Percentiles rank a stretch among this genome's conserved stretches.
Evolutionary conservation across 92 coral and sea anemone genomes (phyloP).

Genomic region (Epizoanthus illoricatus): DNA sequence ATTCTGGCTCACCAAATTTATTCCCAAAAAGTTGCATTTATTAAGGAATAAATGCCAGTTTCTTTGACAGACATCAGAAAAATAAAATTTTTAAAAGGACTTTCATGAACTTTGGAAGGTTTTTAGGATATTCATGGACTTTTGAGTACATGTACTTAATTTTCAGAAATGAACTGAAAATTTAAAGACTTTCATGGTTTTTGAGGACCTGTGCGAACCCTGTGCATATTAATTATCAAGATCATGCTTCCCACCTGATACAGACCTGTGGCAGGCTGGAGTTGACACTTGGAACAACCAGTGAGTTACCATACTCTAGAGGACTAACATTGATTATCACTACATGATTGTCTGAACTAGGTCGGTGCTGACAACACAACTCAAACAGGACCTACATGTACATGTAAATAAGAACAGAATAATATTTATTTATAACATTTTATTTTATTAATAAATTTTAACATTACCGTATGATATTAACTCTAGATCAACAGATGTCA

Average conservation of each 20-base stretch:
- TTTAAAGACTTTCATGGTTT: too few relatives aligned
- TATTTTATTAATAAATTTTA: too few relatives aligned
- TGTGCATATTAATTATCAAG: not conserved
- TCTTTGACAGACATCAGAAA: too few relatives aligned
- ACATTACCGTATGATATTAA: not conserved
- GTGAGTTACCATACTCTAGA: slow-evolving; percentile 85
- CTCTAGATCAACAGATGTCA: not conserved
- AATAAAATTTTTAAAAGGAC: too few relatives aligned
- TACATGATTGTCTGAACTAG: slow-evolving; percentile 41
- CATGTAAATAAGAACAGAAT: not conserved
- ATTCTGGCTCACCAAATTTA: too few relatives aligned
- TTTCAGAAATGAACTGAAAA: too few relatives aligned
- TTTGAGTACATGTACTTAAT: too few relatives aligned
- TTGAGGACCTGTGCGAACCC: too few relatives aligned
- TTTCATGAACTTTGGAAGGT: too few relatives aligned
- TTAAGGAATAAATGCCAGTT: too few relatives aligned
- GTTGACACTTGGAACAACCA: slow-evolving; percentile 76
- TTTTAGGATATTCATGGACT: too few relatives aligned
- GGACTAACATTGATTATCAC: slow-evolving; percentile 92
- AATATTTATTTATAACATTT: not conserved
- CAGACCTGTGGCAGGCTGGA: slow-evolving; percentile 88
- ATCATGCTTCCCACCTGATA: not conserved
- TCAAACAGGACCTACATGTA: slow-evolving; percentile 83
- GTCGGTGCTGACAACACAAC: slow-evolving; percentile 64
- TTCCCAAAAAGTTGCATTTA: too few relatives aligned